Evolutionary conservation across 2,797 vertebrate species (phyloP), one percentile per base, ranked within the genome.

Genomic region (Lates japonicus): DNA sequence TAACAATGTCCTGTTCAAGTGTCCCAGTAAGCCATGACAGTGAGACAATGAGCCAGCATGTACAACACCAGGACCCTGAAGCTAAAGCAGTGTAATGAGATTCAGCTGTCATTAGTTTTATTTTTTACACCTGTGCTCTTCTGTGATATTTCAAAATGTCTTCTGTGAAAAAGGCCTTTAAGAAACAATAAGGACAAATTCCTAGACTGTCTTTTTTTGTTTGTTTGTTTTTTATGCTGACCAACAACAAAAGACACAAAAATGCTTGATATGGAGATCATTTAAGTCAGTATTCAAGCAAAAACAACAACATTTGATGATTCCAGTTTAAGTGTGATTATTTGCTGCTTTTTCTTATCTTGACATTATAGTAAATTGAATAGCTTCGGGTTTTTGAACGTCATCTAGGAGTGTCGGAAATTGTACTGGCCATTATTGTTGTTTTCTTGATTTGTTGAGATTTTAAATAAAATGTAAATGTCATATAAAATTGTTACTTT

Each of bases 121-220:
- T 48, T 48, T 20, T 48, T 48, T 20, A 48, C 17, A 48, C 17
- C 22, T 54, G 22, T 52, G 49, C 49, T 25, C 25, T n/a, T 51
- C 20, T 51, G 48, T n/a, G 20, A 51, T 10, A 51, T n/a, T 51
- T 51, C 48, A 51, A n/a, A 9, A 22, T 3, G 20, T 51, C 48
- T 10, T 51, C 20, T 12, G 5, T 54, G 22, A 25, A 54, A 54
- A 25, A 12, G 22, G 22, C 10, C 17, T 20, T 13, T 44, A 39
- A 22, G 5, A 39, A 61, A 37, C 37, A n/a, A 17, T 31, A 62
- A n/a, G 46, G 55, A 49, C 57, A 61, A 29, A 71, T 29, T 60
- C 42, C 31, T 48, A 42, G 41, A 42, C 3, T 1, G 4, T 44
- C 5, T 44, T 44, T 44, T 44, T 44, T 41, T 10, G 39, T 41